A percentile compares a stretch with the other conserved stretches of the same genome.
Evolutionary conservation across 2,113 vertebrate species (phyloP).

Genomic region (Cettia cetti): DNA sequence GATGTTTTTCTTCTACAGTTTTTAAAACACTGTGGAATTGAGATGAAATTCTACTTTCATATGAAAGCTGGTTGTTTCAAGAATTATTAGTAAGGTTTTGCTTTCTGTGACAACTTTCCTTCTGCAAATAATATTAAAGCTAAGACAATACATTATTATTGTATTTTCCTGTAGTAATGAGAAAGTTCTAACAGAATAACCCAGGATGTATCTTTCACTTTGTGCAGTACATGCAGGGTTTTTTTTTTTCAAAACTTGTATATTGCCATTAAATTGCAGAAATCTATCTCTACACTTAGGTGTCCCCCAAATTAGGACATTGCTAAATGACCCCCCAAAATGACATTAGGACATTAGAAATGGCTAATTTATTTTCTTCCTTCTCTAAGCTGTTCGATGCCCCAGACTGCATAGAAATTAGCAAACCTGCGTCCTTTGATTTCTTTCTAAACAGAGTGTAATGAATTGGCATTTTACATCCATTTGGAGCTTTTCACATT

Average conservation of each 20-base stretch:
- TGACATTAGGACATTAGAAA: background rate
- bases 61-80: background rate
- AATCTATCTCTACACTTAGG: background rate
- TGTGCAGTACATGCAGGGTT: background rate
- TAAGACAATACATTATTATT: background rate
- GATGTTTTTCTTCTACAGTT: background rate
- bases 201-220: background rate
- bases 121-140: background rate
- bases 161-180: background rate
- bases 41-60: background rate
- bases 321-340: background rate
- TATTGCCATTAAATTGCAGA: background rate
- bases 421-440: background rate
- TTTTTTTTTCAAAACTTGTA: background rate
- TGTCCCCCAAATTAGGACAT: background rate
- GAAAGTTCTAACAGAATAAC: background rate
- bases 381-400: background rate
- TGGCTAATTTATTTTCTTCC: background rate
- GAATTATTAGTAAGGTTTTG: background rate
- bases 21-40: background rate
- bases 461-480: background rate
- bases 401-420: background rate
- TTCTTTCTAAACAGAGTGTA: background rate
- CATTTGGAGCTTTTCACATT: background rate
- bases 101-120: background rate